phyloP scores from a whole-genome alignment of 2,797 vertebrate genomes.

The Enteromius treurensis region DNA sequence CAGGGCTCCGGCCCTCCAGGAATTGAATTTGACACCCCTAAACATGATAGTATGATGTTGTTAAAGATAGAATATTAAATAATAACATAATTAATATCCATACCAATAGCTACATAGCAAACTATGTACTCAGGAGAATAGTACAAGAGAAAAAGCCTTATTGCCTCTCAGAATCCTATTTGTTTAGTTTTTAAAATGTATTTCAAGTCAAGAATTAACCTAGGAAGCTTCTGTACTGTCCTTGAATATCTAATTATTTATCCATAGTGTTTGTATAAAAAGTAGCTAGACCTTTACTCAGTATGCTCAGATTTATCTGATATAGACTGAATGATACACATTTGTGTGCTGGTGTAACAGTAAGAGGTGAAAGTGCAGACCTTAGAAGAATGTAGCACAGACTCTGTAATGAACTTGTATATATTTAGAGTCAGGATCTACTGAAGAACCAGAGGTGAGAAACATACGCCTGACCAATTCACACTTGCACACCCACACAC shows the following conservation, averaged over 20 bases:
- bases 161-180: neutral
- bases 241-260: neutral
- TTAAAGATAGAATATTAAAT: neutral
- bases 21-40: too few species aligned
- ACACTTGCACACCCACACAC: neutral
- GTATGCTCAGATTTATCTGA: neutral
- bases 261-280: neutral
- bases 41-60: too few species aligned
- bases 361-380: conserved; percentile 18
- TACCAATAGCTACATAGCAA: neutral
- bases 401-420: conserved; percentile 61
- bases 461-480: neutral
- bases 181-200: neutral
- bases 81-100: neutral
- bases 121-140: neutral
- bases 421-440: conserved; percentile 55
- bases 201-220: neutral
- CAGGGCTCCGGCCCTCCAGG: too few species aligned
- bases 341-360: neutral
- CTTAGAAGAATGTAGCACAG: conserved; percentile 61
- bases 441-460: conserved; percentile 32
- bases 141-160: neutral
- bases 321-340: neutral
- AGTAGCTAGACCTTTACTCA: neutral
- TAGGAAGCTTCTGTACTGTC: neutral